A percentile compares a stretch with the other conserved stretches of the same genome.
phyloP scores from a whole-genome alignment of 2,888 invertebrate species.

The Agapostemon virescens region DNA sequence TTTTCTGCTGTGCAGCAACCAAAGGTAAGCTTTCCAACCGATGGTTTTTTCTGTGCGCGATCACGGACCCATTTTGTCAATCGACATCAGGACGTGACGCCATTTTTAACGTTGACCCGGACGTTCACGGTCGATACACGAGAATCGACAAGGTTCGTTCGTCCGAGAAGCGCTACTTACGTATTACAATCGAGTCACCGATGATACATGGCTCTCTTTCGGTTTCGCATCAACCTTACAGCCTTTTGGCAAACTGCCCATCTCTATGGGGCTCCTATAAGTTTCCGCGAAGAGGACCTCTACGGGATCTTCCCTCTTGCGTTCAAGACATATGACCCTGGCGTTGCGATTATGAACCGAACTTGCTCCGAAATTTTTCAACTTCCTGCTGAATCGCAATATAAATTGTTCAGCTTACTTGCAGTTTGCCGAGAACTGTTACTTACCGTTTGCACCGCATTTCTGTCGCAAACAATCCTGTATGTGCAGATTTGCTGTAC shows the following conservation, averaged over 20 bases:
- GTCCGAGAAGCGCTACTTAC: slow-evolving; percentile 36
- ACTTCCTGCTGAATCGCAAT: slow-evolving; percentile 29
- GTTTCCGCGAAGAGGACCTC: slow-evolving; percentile 29
- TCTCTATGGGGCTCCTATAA: slow-evolving; percentile 43
- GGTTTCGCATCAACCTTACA: slow-evolving; percentile 48
- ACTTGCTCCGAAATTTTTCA: slow-evolving; percentile 43
- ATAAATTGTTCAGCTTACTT: slow-evolving; percentile 40
- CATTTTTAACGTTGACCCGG: slow-evolving; percentile 5
- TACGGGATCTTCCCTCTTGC: neutral
- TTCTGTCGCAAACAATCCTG: neutral
- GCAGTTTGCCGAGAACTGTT: neutral
- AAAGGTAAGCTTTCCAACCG: neutral
- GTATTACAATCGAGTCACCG: slow-evolving; percentile 61
- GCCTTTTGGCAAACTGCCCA: slow-evolving; percentile 62
- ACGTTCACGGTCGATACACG: neutral
- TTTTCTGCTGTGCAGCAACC: neutral
- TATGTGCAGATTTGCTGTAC: neutral
- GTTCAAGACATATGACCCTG: slow-evolving; percentile 43
- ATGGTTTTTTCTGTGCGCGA: neutral
- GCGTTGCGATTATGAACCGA: slow-evolving; percentile 41
- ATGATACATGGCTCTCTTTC: slow-evolving; percentile 60
- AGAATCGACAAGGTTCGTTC: slow-evolving; percentile 11
- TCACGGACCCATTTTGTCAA: slow-evolving; percentile 1
- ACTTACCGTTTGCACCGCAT: neutral
- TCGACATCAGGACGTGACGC: neutral